Evolutionary conservation across 1,140 invertebrate genomes (phyloP).

Genomic region (Drosophila equinoxialis): DNA sequence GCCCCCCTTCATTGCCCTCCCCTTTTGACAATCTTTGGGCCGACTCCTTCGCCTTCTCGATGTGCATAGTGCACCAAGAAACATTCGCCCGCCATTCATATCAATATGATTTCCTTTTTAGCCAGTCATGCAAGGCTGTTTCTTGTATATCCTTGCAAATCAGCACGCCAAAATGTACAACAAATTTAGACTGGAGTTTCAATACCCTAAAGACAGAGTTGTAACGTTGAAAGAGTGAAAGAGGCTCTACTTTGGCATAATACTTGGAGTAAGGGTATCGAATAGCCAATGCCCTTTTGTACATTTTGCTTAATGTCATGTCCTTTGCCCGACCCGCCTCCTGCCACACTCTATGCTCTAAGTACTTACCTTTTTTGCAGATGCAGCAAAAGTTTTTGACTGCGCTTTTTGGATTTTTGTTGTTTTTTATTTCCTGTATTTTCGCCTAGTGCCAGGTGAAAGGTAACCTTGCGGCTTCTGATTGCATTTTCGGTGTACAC

Average conservation of each 20-base stretch:
- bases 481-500: slow-evolving; percentile 29
- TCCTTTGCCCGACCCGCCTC: slow-evolving; percentile 14
- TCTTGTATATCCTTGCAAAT: slow-evolving; percentile 48
- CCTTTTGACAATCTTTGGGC: slow-evolving; percentile 4
- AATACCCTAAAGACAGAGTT: neutral
- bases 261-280: neutral
- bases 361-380: slow-evolving; percentile 15
- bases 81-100: slow-evolving; percentile 25
- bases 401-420: slow-evolving; percentile 31
- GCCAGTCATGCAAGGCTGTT: slow-evolving; percentile 51
- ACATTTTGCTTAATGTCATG: slow-evolving; percentile 51
- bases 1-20: slow-evolving; percentile 19
- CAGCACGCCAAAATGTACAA: slow-evolving; percentile 50
- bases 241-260: neutral
- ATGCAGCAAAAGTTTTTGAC: slow-evolving; percentile 21
- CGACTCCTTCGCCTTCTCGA: slow-evolving; percentile 24
- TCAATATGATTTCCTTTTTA: slow-evolving; percentile 53
- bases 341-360: neutral
- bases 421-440: neutral
- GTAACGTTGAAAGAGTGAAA: no score
- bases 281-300: slow-evolving; percentile 27
- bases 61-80: slow-evolving; percentile 30
- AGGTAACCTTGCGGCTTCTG: slow-evolving; percentile 52
- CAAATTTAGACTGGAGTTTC: neutral
- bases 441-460: slow-evolving; percentile 36